Conservation (phyloP, 1,140 invertebrate genomes). For the Wasmannia auropunctata region DNA sequence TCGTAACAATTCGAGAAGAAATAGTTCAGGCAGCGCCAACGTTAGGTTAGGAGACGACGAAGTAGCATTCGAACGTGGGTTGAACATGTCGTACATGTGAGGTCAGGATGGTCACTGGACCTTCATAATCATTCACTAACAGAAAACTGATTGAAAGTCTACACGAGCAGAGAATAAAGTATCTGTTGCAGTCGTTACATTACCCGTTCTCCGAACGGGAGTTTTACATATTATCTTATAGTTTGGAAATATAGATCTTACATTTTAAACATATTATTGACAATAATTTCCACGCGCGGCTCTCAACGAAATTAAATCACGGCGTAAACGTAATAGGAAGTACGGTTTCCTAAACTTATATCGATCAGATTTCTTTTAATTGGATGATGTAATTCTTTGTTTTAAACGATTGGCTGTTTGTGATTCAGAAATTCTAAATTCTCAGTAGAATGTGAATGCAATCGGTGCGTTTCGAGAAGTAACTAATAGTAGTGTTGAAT, state of each 20-base stretch:
- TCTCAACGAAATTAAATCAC: conserved; percentile 35
- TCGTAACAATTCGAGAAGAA: conserved; percentile 53
- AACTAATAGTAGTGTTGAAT: conserved; percentile 69
- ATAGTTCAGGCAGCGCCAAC: conserved; percentile 68
- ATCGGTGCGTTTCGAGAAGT: conserved; percentile 24
- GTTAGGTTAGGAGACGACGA: conserved; percentile 79
- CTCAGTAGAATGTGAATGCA: conserved; percentile 16
- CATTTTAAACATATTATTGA: conserved; percentile 35
- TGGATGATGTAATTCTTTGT: not conserved
- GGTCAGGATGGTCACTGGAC: conserved; percentile 70
- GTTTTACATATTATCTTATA: not conserved
- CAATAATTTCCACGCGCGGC: not conserved
- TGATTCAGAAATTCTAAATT: conserved; percentile 55
- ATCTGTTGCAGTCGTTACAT: not conserved
- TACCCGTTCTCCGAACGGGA: not conserved
- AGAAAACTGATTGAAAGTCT: conserved; percentile 29
- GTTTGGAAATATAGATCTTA: conserved; percentile 2
- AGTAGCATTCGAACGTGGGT: conserved; percentile 80
- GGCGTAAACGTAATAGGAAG: not conserved
- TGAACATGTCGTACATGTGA: conserved; percentile 81
- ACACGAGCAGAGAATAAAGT: not conserved
- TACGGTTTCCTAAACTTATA: not conserved
- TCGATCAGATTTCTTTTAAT: conserved; percentile 9
- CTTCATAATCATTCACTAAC: conserved; percentile 71
- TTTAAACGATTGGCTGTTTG: conserved; percentile 21